Base-by-base conservation (phyloP, 1,140 invertebrate genomes). In the Aphis craccivora region DNA sequence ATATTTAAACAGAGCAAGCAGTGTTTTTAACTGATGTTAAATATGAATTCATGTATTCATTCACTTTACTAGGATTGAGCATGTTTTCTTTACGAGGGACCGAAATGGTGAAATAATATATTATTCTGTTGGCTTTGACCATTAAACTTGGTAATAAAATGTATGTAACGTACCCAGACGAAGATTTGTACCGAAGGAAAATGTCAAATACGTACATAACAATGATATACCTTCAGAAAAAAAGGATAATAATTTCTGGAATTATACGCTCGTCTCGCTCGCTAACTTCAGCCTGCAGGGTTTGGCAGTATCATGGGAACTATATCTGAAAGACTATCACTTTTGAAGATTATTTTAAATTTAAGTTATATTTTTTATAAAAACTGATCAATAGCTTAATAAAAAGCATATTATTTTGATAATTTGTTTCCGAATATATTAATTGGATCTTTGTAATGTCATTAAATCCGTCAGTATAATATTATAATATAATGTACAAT, bases 61-160 rank as follows among this genome's bases (percentile, higher is more conserved):
- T 76, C 30, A 76, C 14, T 76, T n/a, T 76, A 76, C 60, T 76
- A 18, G 60, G n/a, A n/a, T 76, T 76, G 60, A 30, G 60, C 30
- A 5, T n/a, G 30, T 76, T 76, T n/a, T 76, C 60, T 76, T n/a
- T 76, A 76, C 60, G 14, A 9, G 45, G 60, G n/a, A 76, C 60
- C 11, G 30, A 76, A 76, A 7, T 76, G 60, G 14, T n/a, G n/a
- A 18, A n/a, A 76, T 14, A 76, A 23, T 53, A 53, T 53, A 53
- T 53, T 76, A 76, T 18, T n/a, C 60, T 76, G 60, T 67, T 35
- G 30, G 60, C n/a, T 76, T 76, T 76, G 60, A 76, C 60, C 60
- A 76, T n/a, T 76, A 76, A 76, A n/a, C 30, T 76, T 76, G 30
- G 60, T 76, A 76, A 76, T 76, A 76, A 76, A 76, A 76, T 76